phyloP scores from a whole-genome alignment of 2,888 invertebrate genomes.

The Heterodera filipjevi region DNA sequence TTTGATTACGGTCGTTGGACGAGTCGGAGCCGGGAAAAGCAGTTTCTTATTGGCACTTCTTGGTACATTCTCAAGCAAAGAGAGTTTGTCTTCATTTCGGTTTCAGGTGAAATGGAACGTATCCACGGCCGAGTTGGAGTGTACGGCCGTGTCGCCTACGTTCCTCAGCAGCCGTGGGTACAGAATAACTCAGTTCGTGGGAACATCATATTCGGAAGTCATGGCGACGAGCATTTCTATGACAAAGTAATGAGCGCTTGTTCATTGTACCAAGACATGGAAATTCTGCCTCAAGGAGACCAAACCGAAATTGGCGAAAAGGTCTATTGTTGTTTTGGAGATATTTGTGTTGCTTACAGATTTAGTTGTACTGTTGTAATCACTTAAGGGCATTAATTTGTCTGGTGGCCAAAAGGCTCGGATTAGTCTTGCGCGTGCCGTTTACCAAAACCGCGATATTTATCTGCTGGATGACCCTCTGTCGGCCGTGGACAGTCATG shows the following conservation, averaged over 20 bases:
- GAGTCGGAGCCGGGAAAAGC: conserved; percentile 62
- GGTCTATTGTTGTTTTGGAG: too few relatives aligned
- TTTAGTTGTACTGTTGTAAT: too few relatives aligned
- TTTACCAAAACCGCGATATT: conserved; percentile 84
- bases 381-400: conserved; percentile 58
- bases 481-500: conserved; percentile 94
- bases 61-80: conserved; percentile 38
- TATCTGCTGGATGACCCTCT: conserved; percentile 92
- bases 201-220: conserved; percentile 80
- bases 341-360: too few relatives aligned
- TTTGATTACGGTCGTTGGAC: conserved; percentile 61
- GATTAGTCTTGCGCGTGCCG: conserved; percentile 87
- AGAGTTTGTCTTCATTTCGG: background rate
- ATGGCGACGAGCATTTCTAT: conserved; percentile 60
- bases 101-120: conserved; percentile 72
- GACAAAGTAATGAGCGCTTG: conserved; percentile 61
- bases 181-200: conserved; percentile 91
- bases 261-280: conserved; percentile 55
- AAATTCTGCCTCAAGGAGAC: conserved; percentile 56
- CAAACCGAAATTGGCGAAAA: conserved; percentile 64
- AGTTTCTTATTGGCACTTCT: conserved; percentile 76
- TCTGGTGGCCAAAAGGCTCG: conserved; percentile 70
- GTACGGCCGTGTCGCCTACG: conserved; percentile 76
- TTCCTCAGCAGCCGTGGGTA: conserved; percentile 96
- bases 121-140: conserved; percentile 53